Conservation (phyloP, 2,888 invertebrate species). For the Galerucella calmariensis region DNA sequence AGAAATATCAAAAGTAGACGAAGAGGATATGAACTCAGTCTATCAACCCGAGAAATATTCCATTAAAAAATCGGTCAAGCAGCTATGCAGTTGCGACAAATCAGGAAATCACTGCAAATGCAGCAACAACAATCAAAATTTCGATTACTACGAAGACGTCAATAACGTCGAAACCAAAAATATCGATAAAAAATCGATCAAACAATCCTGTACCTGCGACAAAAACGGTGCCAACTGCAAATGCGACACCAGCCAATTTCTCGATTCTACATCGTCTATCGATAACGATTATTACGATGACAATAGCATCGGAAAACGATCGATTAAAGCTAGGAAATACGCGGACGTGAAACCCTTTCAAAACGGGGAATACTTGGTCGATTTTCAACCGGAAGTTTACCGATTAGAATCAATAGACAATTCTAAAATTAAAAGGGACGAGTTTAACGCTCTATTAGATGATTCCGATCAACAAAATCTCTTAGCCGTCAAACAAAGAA, state of each 20-base stretch:
- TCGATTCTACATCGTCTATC: background rate
- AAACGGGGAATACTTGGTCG: slow-evolving; percentile 49
- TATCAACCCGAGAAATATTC: slow-evolving; percentile 1
- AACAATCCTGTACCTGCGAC: slow-evolving; percentile 13
- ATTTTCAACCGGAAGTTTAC: slow-evolving; percentile 48
- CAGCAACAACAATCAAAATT: slow-evolving; percentile 18
- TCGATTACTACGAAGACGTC: slow-evolving; percentile 18
- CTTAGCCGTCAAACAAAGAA: slow-evolving; percentile 50
- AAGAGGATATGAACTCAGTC: background rate
- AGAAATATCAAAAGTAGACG: slow-evolving; percentile 25
- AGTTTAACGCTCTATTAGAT: slow-evolving; percentile 48
- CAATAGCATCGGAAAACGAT: slow-evolving; percentile 29
- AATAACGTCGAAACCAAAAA: background rate
- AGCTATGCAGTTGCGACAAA: slow-evolving; percentile 41
- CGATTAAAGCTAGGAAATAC: slow-evolving; percentile 28
- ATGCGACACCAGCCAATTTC: slow-evolving; percentile 9
- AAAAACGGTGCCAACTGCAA: slow-evolving; percentile 24
- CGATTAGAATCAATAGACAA: slow-evolving; percentile 36
- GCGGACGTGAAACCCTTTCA: slow-evolving; percentile 23
- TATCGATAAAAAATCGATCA: slow-evolving; percentile 18
- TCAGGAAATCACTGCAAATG: slow-evolving; percentile 47
- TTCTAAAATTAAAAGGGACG: slow-evolving; percentile 27
- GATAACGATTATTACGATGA: slow-evolving; percentile 17
- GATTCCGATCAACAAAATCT: slow-evolving; percentile 52
- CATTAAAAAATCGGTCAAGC: slow-evolving; percentile 19